Evolutionary conservation across 2,113 vertebrate species (phyloP).

Genomic region (Stigmatopora argus): DNA sequence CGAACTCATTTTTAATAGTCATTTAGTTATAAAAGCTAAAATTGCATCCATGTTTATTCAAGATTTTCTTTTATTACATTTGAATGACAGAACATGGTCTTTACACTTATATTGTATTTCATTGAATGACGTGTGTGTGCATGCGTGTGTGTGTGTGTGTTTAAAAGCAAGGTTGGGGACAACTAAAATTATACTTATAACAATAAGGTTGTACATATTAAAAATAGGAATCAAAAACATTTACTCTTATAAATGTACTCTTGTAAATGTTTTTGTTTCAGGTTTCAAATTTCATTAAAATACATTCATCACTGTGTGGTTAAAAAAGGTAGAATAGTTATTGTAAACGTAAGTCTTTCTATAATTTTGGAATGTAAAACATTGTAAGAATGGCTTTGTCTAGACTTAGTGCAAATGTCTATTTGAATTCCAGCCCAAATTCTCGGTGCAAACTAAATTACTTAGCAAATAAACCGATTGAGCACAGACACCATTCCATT

Average conservation of each 20-base stretch:
- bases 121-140: not conserved
- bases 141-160: not conserved
- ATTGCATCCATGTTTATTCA: not conserved
- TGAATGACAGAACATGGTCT: not conserved
- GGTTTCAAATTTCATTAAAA: not conserved
- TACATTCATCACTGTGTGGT: not conserved
- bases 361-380: not conserved
- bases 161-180: not conserved
- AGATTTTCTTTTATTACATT: not conserved
- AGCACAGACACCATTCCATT: not conserved
- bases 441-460: not conserved
- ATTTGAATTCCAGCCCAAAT: not conserved
- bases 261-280: not conserved
- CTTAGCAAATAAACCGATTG: not conserved
- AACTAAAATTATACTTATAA: not conserved
- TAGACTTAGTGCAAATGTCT: not conserved
- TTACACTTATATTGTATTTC: too few relatives aligned
- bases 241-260: not conserved
- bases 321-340: not conserved
- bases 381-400: not conserved
- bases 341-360: not conserved
- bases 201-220: not conserved
- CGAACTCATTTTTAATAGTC: not conserved
- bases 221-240: not conserved
- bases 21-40: not conserved